phyloP scores from a whole-genome alignment of 2,888 invertebrate species.

The Harpalus rubripes region DNA sequence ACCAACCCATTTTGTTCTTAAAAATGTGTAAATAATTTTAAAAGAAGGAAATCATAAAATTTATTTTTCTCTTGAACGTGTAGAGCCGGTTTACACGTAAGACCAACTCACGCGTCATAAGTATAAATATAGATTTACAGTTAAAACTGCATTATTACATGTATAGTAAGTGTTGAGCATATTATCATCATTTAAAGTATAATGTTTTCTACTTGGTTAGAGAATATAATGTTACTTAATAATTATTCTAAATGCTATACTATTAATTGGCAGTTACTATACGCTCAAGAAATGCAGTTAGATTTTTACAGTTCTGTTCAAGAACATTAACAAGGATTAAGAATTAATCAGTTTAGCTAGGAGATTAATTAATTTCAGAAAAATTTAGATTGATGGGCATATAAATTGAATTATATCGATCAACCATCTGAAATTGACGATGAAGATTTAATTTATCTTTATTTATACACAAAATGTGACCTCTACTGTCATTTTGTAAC shows the following conservation, averaged over 20 bases:
- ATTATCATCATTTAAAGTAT: constrained; percentile 15
- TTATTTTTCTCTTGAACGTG: neutral
- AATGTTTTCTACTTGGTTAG: constrained; percentile 34
- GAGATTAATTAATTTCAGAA: neutral
- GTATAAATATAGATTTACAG: constrained; percentile 52
- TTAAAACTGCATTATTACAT: constrained; percentile 43
- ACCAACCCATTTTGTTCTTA: too few species aligned
- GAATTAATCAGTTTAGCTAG: constrained; percentile 2
- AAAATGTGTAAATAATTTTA: neutral
- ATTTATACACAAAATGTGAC: neutral
- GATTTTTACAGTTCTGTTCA: constrained; percentile 33
- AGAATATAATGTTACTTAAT: constrained; percentile 24
- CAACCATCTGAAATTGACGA: neutral
- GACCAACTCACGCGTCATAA: constrained; percentile 10
- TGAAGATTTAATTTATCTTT: neutral
- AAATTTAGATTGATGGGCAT: neutral
- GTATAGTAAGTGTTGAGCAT: constrained; percentile 33
- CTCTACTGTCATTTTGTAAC: too few species aligned
- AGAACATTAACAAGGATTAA: neutral
- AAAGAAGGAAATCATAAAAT: neutral
- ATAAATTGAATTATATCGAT: constrained; percentile 12
- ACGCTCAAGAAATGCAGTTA: constrained; percentile 4
- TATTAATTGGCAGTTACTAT: constrained; percentile 37
- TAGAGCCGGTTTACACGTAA: constrained; percentile 12
- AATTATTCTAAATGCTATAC: constrained; percentile 27